Percentiles rank a stretch among this genome's conserved stretches.
phyloP scores from a whole-genome alignment of 1,140 invertebrate genomes.

The Campoletis sonorensis region DNA sequence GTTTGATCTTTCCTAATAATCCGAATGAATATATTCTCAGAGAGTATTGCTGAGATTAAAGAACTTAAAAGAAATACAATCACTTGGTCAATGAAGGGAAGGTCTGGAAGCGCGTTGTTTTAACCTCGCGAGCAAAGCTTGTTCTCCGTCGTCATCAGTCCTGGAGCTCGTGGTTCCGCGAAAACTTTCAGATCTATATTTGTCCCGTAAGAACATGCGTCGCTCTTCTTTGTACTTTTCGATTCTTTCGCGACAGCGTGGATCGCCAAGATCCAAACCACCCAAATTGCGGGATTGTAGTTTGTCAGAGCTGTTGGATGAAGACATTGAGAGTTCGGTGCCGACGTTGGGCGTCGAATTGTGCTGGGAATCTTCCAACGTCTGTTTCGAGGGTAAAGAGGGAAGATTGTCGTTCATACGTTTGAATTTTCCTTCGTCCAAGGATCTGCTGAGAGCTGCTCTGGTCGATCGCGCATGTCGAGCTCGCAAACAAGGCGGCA shows the following conservation, averaged over 20 bases:
- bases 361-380: conserved; percentile 66
- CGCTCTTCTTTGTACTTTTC: conserved; percentile 95
- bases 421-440: conserved; percentile 80
- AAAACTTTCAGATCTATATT: conserved; percentile 90
- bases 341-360: conserved; percentile 73
- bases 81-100: conserved; percentile 71
- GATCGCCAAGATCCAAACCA: conserved; percentile 77
- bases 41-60: conserved; percentile 39
- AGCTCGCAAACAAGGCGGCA: conserved; percentile 78
- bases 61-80: conserved; percentile 51
- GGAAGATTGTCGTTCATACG: conserved; percentile 73
- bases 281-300: conserved; percentile 64
- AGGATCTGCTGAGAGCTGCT: conserved; percentile 82
- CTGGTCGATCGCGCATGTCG: conserved; percentile 77
- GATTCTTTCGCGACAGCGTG: conserved; percentile 84
- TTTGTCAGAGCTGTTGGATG: conserved; percentile 58
- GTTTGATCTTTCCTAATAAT: background rate
- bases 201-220: conserved; percentile 89
- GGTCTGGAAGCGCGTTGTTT: conserved; percentile 75
- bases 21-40: conserved; percentile 35
- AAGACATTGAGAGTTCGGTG: conserved; percentile 49
- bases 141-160: conserved; percentile 71
- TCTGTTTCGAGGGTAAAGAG: conserved; percentile 61
- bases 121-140: conserved; percentile 71
- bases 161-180: conserved; percentile 74